A percentile compares a stretch with the other conserved stretches of the same genome.
Conservation (phyloP, 2,888 invertebrate genomes). For the Miltochrista miniata region DNA sequence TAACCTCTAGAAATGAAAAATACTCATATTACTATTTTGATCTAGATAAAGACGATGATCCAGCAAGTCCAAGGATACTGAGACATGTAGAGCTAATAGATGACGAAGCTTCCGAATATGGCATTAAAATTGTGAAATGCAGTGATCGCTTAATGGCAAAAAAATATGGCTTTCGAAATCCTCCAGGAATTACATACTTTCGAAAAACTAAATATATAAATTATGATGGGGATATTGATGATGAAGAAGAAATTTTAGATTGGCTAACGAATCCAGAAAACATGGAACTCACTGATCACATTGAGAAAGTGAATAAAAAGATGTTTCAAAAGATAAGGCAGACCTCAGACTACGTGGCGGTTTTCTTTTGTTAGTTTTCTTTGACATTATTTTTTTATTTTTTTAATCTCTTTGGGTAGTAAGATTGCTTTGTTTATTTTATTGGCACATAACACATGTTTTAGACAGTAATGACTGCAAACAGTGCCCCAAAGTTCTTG, state of each 20-base stretch:
- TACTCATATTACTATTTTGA: not conserved
- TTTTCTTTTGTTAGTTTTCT: constrained; percentile 93
- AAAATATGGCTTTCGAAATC: constrained; percentile 94
- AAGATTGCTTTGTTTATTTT: constrained; percentile 61
- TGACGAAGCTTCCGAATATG: constrained; percentile 95
- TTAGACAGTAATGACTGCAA: constrained; percentile 97
- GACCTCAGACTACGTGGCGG: constrained; percentile 94
- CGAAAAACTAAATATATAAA: constrained; percentile 94
- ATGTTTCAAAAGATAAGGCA: constrained; percentile 97
- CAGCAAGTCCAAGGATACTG: constrained; percentile 90
- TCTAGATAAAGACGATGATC: constrained; percentile 91
- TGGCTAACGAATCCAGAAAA: constrained; percentile 97
- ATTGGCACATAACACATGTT: constrained; percentile 82
- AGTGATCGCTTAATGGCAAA: constrained; percentile 95
- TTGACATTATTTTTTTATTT: constrained; percentile 9
- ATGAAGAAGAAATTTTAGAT: constrained; percentile 94
- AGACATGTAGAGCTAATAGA: constrained; percentile 95
- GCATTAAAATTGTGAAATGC: constrained; percentile 95
- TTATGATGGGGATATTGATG: constrained; percentile 96
- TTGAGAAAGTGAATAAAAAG: constrained; percentile 95
- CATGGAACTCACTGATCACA: constrained; percentile 96
- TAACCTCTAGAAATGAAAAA: not conserved
- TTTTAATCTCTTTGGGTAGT: not conserved
- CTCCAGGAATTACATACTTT: constrained; percentile 96
- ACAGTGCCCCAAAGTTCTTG: constrained; percentile 94